Evolutionary conservation across 2,113 vertebrate genomes (phyloP), one percentile per base, ranked within the genome.

Genomic region (Eidolon helvum): DNA sequence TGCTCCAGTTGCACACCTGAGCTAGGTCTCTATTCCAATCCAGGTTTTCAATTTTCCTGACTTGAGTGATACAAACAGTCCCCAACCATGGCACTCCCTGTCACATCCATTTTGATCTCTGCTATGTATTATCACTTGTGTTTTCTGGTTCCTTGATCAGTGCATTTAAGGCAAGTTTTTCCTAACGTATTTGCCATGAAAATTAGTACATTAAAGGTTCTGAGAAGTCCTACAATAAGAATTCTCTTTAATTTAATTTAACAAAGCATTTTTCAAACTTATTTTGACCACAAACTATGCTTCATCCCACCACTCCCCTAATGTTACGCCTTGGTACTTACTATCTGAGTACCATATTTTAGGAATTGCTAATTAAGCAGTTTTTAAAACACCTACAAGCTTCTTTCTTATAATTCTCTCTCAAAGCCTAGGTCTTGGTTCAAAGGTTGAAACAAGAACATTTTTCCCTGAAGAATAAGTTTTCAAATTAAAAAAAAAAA

Each of bases 401-500:
- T 68, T 89, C 50, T 94, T 79, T 77, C 50, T 5, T 65, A 5
- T 59, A 50, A 77, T 38, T 92, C 28, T 96, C 1, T 90, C 24
- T 92, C 53, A 95, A 82, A 63, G 28, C 1, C 38, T 61, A 89
- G 7, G 2, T 66, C 33, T 83, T 77, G 4, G 11, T 79, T 74
- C 38, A 80, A 94, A 55, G 3, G 0, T 48, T 72, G 38, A 88
- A 86, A 78, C 7, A 72, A 87, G 26, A 84, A 35, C 5, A 43
- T 38, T 53, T 55, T 78, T 1, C 19, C n/a, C 16, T 68, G 50
- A 53, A 43, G 5, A 59, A 53, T 75, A 80, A 38, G 1, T 75
- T 92, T 71, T n/a, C 10, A 90, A 90, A 79, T 94, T 90, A 10
- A 82, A 83, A 77, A 77, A 77, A 82, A 78, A 84, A 26, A 66